phyloP scores from a whole-genome alignment of 2,113 vertebrate genomes.

The Turnix velox region DNA sequence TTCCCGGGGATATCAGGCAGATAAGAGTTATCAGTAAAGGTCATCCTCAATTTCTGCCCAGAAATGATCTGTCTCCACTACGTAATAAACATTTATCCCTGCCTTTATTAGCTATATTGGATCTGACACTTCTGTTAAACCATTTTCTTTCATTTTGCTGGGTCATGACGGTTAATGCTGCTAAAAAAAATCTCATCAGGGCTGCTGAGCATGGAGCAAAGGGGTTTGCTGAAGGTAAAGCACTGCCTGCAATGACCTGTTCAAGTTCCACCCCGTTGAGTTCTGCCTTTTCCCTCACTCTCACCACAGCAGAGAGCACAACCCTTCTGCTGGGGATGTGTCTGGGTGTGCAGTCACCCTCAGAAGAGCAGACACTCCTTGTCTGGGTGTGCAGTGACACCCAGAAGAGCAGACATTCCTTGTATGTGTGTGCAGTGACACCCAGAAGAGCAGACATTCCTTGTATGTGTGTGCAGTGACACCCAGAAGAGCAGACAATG shows the following conservation, averaged over 20 bases:
- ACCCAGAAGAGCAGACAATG: too few relatives aligned
- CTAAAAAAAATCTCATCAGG: slow-evolving; percentile 90
- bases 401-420: too few relatives aligned
- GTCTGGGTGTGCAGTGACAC: too few relatives aligned
- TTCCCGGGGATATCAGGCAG: slow-evolving; percentile 84
- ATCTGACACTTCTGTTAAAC: slow-evolving; percentile 99
- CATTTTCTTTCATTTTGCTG: slow-evolving; percentile 89
- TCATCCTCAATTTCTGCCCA: slow-evolving; percentile 99
- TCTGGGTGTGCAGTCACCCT: slow-evolving; percentile 68
- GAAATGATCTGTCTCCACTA: slow-evolving; percentile 98
- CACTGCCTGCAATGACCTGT: slow-evolving; percentile 76
- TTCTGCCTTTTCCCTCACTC: slow-evolving; percentile 36
- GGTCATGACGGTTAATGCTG: slow-evolving; percentile 96
- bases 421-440: too few relatives aligned
- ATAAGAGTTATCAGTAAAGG: slow-evolving; percentile 96
- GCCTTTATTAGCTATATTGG: slow-evolving; percentile 98
- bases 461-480: too few relatives aligned
- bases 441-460: too few relatives aligned
- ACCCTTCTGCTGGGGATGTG: slow-evolving; percentile 69
- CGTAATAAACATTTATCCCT: slow-evolving; percentile 99
- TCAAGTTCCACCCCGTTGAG: slow-evolving; percentile 75
- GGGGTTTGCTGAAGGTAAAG: slow-evolving; percentile 82
- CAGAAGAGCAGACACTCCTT: slow-evolving; percentile 48
- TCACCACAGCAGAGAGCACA: slow-evolving; percentile 75
- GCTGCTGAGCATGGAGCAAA: slow-evolving; percentile 83